Percentiles rank a stretch among this genome's conserved stretches.
These are phyloP conservation scores for Drosophila pseudoananassae DNA, from an alignment of 1,140 invertebrate species.

Conservation along the genomic window DNA sequence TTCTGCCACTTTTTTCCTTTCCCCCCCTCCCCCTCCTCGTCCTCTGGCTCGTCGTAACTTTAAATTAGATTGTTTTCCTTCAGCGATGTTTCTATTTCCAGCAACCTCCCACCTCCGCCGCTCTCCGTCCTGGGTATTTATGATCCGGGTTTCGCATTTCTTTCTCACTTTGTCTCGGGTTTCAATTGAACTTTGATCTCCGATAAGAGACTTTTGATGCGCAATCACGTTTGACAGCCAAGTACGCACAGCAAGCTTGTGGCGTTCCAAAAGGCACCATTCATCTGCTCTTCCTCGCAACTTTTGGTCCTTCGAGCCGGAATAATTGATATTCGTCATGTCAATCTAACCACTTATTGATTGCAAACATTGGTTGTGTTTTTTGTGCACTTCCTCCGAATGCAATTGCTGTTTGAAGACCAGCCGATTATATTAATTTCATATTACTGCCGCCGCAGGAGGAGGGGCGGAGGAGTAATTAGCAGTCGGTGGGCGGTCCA, in stretches of 20 bases:
- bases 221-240: not conserved
- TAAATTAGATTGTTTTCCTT: constrained; percentile 76
- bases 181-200: constrained; percentile 29
- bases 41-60: constrained; percentile 56
- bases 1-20: constrained; percentile 34
- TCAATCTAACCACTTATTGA: not conserved
- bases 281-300: too few relatives aligned
- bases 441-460: constrained; percentile 32
- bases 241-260: too few relatives aligned
- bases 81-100: constrained; percentile 37
- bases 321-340: too few relatives aligned
- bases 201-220: not conserved
- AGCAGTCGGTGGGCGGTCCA: constrained; percentile 33
- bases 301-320: too few relatives aligned
- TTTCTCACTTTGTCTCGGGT: not conserved
- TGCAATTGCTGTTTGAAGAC: constrained; percentile 42
- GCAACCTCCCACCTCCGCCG: not conserved
- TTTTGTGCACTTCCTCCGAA: constrained; percentile 7
- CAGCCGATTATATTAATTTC: constrained; percentile 49
- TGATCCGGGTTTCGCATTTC: not conserved
- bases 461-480: constrained; percentile 28
- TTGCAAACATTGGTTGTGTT: not conserved
- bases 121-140: too few relatives aligned
- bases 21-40: too few relatives aligned
- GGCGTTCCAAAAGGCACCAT: too few relatives aligned